These are phyloP conservation scores for Nezara viridula DNA, from an alignment of 2,888 invertebrate species.

Conservation along the genomic window DNA sequence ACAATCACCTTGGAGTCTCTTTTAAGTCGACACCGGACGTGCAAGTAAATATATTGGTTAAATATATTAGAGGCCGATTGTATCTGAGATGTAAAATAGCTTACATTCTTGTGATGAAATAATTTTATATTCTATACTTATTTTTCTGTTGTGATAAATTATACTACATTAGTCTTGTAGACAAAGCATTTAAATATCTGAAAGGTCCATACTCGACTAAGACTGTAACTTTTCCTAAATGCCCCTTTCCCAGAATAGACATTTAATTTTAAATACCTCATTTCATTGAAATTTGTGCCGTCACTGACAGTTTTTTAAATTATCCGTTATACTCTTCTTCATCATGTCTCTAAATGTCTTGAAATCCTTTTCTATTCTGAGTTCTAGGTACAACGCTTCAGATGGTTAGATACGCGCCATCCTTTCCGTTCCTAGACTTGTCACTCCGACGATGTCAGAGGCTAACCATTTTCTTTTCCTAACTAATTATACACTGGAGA, in stretches of 20 bases:
- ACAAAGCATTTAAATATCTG: not conserved
- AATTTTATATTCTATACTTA: too few relatives aligned
- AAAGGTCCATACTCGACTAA: not conserved
- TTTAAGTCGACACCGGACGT: not conserved
- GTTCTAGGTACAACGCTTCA: not conserved
- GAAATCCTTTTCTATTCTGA: not conserved
- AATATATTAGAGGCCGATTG: not conserved
- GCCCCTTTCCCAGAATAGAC: not conserved
- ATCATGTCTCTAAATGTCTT: not conserved
- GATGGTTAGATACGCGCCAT: not conserved
- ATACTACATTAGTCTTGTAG: not conserved
- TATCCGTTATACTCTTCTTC: not conserved
- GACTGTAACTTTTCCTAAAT: not conserved
- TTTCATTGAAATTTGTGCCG: not conserved
- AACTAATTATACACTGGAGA: not conserved
- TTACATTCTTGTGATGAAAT: not conserved
- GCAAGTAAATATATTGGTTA: not conserved
- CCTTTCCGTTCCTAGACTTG: not conserved
- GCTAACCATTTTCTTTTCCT: not conserved
- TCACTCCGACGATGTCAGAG: not conserved
- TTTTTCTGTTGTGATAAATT: not conserved
- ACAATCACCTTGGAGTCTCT: not conserved
- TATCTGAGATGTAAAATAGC: not conserved
- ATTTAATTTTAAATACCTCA: not conserved
- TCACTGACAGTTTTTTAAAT: constrained; percentile 6